A percentile compares a stretch with the other conserved stretches of the same genome.
phyloP scores from a whole-genome alignment of 2,888 invertebrate genomes.

The Agonopterix heracliana region DNA sequence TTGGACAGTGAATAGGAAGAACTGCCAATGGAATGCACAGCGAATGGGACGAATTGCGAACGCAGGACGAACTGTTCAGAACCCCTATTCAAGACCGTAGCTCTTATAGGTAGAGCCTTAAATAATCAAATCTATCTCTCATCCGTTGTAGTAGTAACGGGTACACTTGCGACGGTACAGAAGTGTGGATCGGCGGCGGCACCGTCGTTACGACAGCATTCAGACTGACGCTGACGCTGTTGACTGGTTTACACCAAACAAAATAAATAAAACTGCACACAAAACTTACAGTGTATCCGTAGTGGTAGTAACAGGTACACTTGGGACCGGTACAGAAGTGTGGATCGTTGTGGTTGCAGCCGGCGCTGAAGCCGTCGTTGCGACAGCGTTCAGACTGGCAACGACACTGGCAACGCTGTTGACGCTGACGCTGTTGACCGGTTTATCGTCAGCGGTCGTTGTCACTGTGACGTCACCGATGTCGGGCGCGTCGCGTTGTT shows the following conservation, averaged over 20 bases:
- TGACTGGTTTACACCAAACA: no score
- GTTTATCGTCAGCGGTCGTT: slow-evolving; percentile 18
- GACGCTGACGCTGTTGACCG: slow-evolving; percentile 10
- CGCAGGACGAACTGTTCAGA: no score
- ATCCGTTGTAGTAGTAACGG: no score
- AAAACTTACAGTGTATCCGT: not conserved
- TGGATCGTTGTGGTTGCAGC: slow-evolving; percentile 5
- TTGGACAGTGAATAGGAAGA: no score
- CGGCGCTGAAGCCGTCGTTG: slow-evolving; percentile 7
- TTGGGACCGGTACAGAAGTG: not conserved
- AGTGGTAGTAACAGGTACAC: not conserved
- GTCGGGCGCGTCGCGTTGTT: slow-evolving; percentile 64
- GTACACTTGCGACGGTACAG: no score
- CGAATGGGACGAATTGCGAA: no score
- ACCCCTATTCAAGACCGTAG: no score
- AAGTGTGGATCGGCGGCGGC: no score
- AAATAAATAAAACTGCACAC: not conserved
- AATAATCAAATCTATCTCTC: no score
- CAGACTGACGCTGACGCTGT: no score
- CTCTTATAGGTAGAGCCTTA: no score
- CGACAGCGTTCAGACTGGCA: not conserved
- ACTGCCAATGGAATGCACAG: no score
- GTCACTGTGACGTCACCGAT: slow-evolving; percentile 62
- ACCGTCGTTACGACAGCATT: slow-evolving; percentile 6
- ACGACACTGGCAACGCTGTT: slow-evolving; percentile 15